Conservation (phyloP, 2,797 vertebrate species). For the Acomys russatus region DNA sequence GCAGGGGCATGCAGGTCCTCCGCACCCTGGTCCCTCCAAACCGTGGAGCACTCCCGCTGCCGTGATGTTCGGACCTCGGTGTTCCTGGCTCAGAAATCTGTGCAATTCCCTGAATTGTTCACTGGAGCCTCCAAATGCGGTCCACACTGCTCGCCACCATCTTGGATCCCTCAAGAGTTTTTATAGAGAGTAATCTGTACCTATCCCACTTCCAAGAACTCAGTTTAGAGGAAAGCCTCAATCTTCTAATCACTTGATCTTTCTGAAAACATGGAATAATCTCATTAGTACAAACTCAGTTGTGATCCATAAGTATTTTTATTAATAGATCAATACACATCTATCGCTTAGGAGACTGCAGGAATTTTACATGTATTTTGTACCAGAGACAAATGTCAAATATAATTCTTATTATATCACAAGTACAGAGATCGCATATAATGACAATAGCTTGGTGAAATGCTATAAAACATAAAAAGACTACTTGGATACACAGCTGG, state of each 20-base stretch:
- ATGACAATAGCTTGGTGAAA: neutral
- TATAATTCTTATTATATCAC: neutral
- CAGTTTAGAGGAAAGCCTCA: neutral
- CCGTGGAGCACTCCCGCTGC: too few relatives aligned
- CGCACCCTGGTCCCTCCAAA: too few relatives aligned
- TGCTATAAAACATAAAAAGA: neutral
- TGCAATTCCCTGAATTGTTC: too few relatives aligned
- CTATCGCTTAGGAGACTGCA: neutral
- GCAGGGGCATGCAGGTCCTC: too few relatives aligned
- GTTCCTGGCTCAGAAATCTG: too few relatives aligned
- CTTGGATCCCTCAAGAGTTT: too few relatives aligned
- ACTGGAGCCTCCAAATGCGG: too few relatives aligned
- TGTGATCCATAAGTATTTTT: neutral
- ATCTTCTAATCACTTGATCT: neutral
- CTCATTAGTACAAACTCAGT: neutral
- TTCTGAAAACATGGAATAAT: neutral
- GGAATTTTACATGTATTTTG: neutral
- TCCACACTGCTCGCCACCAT: too few relatives aligned
- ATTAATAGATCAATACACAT: neutral
- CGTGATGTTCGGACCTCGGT: too few relatives aligned
- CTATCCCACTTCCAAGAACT: neutral
- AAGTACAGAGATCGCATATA: neutral
- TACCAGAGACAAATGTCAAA: neutral
- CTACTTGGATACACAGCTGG: neutral
- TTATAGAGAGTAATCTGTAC: neutral